These are phyloP conservation scores for Sapajus apella DNA, from an alignment of 2,113 vertebrate genomes.

Conservation along the genomic window DNA sequence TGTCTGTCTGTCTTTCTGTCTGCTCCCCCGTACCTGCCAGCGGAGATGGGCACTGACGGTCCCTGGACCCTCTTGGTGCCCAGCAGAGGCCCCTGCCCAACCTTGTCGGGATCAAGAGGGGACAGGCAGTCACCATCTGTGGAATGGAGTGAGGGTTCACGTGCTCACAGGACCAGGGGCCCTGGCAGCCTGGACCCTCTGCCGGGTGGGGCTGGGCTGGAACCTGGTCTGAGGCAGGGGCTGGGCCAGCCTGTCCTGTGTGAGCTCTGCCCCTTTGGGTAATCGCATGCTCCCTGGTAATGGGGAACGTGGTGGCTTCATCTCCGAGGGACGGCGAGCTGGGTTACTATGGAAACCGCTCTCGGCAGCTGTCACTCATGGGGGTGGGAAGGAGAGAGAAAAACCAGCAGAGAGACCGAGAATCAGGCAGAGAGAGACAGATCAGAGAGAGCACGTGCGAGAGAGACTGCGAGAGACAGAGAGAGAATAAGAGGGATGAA, in stretches of 20 bases:
- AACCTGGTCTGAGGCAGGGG: background rate
- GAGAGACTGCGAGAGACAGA: background rate
- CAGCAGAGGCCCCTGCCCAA: background rate
- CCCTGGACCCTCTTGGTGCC: background rate
- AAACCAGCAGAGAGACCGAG: conserved; percentile 2
- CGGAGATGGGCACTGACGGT: background rate
- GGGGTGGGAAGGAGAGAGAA: conserved; percentile 75
- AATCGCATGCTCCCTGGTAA: conserved; percentile 72
- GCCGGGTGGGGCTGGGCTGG: background rate
- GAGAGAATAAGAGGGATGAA: background rate
- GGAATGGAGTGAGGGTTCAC: background rate
- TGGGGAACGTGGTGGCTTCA: conserved; percentile 57
- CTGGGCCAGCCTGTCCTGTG: background rate
- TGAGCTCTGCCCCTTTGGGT: conserved; percentile 61
- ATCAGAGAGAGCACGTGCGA: background rate
- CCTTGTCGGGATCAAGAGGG: background rate
- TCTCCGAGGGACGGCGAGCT: conserved; percentile 72
- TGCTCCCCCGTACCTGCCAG: background rate
- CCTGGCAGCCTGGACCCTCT: background rate
- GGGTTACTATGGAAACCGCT: conserved; percentile 91
- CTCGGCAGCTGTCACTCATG: conserved; percentile 85
- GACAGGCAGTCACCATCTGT: background rate
- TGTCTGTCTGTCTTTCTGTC: background rate
- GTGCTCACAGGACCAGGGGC: background rate
- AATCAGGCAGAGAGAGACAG: background rate